A percentile compares a stretch with the other conserved stretches of the same genome.
phyloP scores from a whole-genome alignment of 2,797 vertebrate species.

The Discoglossus pictus region DNA sequence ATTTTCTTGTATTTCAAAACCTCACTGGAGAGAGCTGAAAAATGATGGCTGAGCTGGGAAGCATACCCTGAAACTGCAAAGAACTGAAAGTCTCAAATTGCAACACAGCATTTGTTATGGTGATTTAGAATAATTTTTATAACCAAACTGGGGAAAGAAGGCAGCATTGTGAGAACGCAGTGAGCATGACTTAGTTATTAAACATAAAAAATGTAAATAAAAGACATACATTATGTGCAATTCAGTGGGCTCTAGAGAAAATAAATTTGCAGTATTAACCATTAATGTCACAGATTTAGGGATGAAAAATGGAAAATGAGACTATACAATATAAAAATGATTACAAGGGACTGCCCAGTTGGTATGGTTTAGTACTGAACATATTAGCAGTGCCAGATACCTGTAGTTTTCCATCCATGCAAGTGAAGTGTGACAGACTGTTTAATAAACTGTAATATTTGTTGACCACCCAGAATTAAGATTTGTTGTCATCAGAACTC shows the following conservation, averaged over 20 bases:
- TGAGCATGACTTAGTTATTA: constrained; percentile 23
- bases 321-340: too few species aligned
- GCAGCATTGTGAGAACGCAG: constrained; percentile 12
- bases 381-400: constrained; percentile 35
- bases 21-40: too few species aligned
- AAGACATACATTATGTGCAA: constrained; percentile 18
- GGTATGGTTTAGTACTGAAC: constrained; percentile 17
- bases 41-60: too few species aligned
- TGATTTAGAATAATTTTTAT: too few species aligned
- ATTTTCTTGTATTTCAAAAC: too few species aligned
- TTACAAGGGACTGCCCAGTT: constrained; percentile 8
- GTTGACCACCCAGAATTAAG: constrained; percentile 36
- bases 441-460: constrained; percentile 26
- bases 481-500: constrained; percentile 1
- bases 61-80: too few species aligned
- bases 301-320: too few species aligned
- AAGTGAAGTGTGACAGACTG: constrained; percentile 32
- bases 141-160: too few species aligned
- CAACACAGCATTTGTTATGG: too few species aligned
- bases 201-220: constrained; percentile 19
- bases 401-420: constrained; percentile 33
- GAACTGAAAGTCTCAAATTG: too few species aligned
- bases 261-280: too few species aligned
- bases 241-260: constrained; percentile 19
- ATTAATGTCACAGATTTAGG: too few species aligned